Evolutionary conservation across 2,797 vertebrate species (phyloP).

Genomic region (Galagoides demidoff): DNA sequence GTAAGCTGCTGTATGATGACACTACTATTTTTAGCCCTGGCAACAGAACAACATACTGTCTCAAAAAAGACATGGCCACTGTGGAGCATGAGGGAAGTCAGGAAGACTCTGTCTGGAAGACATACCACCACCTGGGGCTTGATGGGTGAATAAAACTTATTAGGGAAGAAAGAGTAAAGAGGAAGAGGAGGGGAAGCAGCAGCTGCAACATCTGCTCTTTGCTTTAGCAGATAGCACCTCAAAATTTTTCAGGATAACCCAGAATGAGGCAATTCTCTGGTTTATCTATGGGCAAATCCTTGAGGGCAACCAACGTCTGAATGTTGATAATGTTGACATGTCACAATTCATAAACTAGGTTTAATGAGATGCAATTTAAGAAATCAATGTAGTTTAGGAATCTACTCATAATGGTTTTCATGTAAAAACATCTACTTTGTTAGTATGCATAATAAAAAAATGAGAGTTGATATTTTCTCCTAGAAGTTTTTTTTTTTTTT

Average conservation of each 20-base stretch:
- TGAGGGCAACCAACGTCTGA: not conserved
- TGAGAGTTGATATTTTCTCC: not conserved
- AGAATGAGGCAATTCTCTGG: not conserved
- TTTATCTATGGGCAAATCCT: not conserved
- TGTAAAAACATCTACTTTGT: constrained; percentile 33
- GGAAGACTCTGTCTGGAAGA: not conserved
- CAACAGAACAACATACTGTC: not conserved
- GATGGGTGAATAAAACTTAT: not conserved
- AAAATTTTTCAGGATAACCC: not conserved
- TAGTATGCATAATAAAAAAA: not conserved
- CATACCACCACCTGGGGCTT: too few species aligned
- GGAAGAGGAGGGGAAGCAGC: not conserved
- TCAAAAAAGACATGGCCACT: not conserved
- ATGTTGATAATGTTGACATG: not conserved
- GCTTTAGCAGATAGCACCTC: not conserved
- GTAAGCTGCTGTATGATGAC: not conserved
- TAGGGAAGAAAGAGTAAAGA: not conserved
- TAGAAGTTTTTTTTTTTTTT: not conserved
- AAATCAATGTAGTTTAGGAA: constrained; percentile 12
- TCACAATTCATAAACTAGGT: constrained; percentile 23
- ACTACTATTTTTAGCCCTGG: not conserved
- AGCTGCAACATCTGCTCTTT: not conserved
- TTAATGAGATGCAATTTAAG: not conserved
- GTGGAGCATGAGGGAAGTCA: not conserved
- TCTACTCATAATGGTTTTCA: not conserved